Evolutionary conservation across 2,797 vertebrate genomes (phyloP).

Genomic region (Sparus aurata): DNA sequence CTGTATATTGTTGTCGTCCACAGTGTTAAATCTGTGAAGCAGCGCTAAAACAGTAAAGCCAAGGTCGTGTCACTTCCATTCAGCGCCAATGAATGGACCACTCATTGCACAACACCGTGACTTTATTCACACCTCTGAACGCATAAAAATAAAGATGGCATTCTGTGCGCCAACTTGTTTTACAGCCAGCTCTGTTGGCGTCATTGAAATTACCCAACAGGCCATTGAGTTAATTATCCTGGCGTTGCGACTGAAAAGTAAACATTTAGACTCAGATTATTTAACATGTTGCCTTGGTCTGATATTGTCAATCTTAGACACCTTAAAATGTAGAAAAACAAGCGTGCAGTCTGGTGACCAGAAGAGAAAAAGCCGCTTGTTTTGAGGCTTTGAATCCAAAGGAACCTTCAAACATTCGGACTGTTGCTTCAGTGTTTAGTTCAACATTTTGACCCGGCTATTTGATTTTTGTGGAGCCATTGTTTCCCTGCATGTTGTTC

Average conservation of each 20-base stretch:
- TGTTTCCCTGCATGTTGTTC: slow-evolving; percentile 16
- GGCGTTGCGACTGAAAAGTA: neutral
- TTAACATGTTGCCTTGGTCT: neutral
- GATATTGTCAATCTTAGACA: neutral
- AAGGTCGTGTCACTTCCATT: slow-evolving; percentile 2
- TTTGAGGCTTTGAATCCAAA: neutral
- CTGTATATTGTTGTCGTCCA: neutral
- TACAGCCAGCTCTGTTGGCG: slow-evolving; percentile 28
- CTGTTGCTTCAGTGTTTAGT: neutral
- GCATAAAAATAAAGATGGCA: neutral
- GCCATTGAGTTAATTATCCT: neutral
- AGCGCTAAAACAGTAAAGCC: neutral
- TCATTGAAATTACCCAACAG: slow-evolving; percentile 19
- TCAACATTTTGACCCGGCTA: neutral
- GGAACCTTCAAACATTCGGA: neutral
- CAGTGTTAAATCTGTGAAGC: neutral
- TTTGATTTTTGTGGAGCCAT: neutral
- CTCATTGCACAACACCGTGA: slow-evolving; percentile 37
- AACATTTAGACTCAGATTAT: neutral
- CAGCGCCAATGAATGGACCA: slow-evolving; percentile 22
- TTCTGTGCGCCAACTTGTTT: slow-evolving; percentile 6
- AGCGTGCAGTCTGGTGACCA: neutral
- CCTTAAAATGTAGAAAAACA: slow-evolving; percentile 1
- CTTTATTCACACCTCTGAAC: slow-evolving; percentile 57
- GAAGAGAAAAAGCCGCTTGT: neutral